These are phyloP conservation scores for Metaphire vulgaris DNA, from an alignment of 1,140 invertebrate genomes.

Conservation along the genomic window DNA sequence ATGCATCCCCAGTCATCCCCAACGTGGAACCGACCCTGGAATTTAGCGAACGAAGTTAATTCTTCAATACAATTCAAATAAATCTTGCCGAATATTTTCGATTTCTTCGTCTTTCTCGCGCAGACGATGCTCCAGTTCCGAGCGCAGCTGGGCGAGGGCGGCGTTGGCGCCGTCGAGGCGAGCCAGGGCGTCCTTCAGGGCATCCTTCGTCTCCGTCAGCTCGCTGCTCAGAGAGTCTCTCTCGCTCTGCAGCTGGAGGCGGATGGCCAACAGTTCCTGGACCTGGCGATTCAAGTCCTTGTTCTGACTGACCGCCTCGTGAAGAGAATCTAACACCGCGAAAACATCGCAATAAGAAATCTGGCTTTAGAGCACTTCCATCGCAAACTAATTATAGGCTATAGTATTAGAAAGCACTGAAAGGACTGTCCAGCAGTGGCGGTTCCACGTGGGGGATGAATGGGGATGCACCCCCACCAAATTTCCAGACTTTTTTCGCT, in stretches of 20 bases:
- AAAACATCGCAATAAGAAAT: slow-evolving; percentile 33
- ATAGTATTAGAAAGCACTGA: too few relatives aligned
- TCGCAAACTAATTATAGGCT: too few relatives aligned
- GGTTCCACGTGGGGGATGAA: too few relatives aligned
- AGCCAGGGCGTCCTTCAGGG: slow-evolving; percentile 46
- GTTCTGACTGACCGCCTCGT: slow-evolving; percentile 45
- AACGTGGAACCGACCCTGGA: too few relatives aligned
- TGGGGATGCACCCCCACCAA: too few relatives aligned
- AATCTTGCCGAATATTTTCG: slow-evolving; percentile 37
- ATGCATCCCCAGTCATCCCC: too few relatives aligned
- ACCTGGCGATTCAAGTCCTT: too few relatives aligned
- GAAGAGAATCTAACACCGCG: slow-evolving; percentile 42
- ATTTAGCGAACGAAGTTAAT: too few relatives aligned
- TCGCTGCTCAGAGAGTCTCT: slow-evolving; percentile 47
- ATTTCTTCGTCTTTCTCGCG: slow-evolving; percentile 53
- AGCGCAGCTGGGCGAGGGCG: slow-evolving; percentile 41
- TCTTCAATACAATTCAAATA: too few relatives aligned
- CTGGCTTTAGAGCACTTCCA: too few relatives aligned
- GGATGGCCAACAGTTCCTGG: slow-evolving; percentile 42
- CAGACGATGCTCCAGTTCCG: slow-evolving; percentile 50
- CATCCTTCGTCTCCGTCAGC: slow-evolving; percentile 49
- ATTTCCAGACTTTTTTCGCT: too few relatives aligned
- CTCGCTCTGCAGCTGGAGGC: slow-evolving; percentile 45
- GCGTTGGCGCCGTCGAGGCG: slow-evolving; percentile 48
- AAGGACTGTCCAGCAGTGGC: too few relatives aligned